A percentile compares a stretch with the other conserved stretches of the same genome.
phyloP scores from a whole-genome alignment of 2,888 invertebrate genomes.

The Byasa hedistus region DNA sequence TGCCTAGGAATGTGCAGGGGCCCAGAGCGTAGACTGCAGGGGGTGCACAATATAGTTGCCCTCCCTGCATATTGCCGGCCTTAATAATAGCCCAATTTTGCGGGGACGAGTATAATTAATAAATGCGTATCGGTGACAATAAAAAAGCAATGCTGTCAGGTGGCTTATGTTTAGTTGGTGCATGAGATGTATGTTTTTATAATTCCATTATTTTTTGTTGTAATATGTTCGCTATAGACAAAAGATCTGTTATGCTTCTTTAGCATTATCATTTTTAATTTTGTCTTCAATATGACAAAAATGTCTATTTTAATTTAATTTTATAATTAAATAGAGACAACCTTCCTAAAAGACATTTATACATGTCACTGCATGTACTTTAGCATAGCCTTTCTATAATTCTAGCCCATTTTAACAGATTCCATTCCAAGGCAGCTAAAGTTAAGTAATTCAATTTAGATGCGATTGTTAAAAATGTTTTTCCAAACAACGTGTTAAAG shows the following conservation, averaged over 20 bases:
- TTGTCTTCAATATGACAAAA: too few species aligned
- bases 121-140: conserved; percentile 38
- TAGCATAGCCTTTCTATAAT: too few species aligned
- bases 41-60: conserved; percentile 48
- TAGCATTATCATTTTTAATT: too few species aligned
- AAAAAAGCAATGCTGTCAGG: conserved; percentile 41
- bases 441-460: too few species aligned
- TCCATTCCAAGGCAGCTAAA: too few species aligned
- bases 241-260: not conserved
- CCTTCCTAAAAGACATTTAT: too few species aligned
- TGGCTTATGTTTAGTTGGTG: conserved; percentile 31
- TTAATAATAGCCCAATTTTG: conserved; percentile 61
- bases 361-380: too few species aligned
- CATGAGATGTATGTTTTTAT: conserved; percentile 7
- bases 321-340: too few species aligned
- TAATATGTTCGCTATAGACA: not conserved
- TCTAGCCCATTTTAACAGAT: too few species aligned
- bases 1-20: conserved; percentile 58
- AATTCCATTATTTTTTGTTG: not conserved
- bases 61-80: conserved; percentile 46
- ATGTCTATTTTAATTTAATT: too few species aligned
- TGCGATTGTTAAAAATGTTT: too few species aligned
- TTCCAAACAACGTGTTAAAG: too few species aligned
- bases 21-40: conserved; percentile 41
- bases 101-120: conserved; percentile 45